Percentiles rank a stretch among this genome's conserved stretches.
Evolutionary conservation across 2,888 invertebrate genomes (phyloP).

Genomic region (Dorcus hopei): DNA sequence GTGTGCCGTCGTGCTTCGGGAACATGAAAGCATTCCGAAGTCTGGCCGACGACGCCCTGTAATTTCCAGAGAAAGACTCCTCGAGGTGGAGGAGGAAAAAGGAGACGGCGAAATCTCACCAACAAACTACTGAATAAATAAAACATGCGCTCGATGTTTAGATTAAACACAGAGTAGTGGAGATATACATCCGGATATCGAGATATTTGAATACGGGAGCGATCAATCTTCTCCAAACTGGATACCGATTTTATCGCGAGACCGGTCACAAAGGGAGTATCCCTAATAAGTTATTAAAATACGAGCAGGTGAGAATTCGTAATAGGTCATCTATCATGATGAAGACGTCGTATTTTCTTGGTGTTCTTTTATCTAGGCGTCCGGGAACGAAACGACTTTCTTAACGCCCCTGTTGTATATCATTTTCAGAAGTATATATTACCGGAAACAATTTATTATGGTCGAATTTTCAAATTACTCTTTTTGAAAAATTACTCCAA

Average conservation of each 20-base stretch:
- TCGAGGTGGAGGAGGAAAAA: background rate
- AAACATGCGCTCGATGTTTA: background rate
- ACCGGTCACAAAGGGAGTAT: conserved; percentile 9
- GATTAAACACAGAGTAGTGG: background rate
- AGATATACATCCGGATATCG: background rate
- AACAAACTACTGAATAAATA: conserved; percentile 2
- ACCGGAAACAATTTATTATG: too few species aligned
- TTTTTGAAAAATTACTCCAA: too few species aligned
- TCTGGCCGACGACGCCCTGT: background rate
- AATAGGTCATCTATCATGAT: conserved; percentile 22
- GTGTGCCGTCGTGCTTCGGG: background rate
- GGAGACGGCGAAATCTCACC: background rate
- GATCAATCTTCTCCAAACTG: conserved; percentile 20
- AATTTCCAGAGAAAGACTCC: background rate
- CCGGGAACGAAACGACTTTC: too few species aligned
- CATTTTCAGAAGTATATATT: too few species aligned
- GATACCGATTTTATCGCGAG: conserved; percentile 16
- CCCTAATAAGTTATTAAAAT: conserved; percentile 21
- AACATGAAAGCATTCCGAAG: conserved; percentile 1
- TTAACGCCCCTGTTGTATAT: too few species aligned
- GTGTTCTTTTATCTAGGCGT: background rate
- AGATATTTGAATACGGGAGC: conserved; percentile 16
- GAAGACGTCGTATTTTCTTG: conserved; percentile 8
- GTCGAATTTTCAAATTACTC: too few species aligned
- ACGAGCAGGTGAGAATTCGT: conserved; percentile 22